phyloP scores from a whole-genome alignment of 1,140 invertebrate species.

The Pseudomyrmex pallidus region DNA sequence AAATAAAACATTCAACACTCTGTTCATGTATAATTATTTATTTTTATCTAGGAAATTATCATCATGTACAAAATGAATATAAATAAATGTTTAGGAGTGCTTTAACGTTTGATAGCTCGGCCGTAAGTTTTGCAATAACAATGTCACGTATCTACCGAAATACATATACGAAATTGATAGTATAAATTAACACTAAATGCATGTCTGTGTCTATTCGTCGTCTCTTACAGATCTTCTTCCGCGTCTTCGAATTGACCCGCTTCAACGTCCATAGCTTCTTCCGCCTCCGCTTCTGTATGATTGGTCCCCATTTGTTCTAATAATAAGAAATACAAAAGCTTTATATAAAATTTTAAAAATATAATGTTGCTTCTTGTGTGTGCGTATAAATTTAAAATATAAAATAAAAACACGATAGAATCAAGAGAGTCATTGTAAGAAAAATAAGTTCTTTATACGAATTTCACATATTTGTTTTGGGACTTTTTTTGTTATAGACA shows the following conservation, averaged over 20 bases:
- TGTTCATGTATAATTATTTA: constrained; percentile 75
- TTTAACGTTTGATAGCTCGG: constrained; percentile 70
- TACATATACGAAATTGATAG: constrained; percentile 72
- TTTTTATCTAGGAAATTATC: constrained; percentile 79
- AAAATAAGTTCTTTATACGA: too few species aligned
- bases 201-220: constrained; percentile 65
- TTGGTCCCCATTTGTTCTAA: constrained; percentile 78
- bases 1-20: constrained; percentile 38
- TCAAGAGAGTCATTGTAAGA: too few species aligned
- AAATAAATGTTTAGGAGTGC: constrained; percentile 81
- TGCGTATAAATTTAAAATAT: too few species aligned
- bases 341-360: neutral
- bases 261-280: constrained; percentile 85
- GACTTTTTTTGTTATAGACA: too few species aligned
- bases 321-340: constrained; percentile 4
- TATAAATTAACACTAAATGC: constrained; percentile 82
- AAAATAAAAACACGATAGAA: too few species aligned
- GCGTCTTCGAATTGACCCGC: constrained; percentile 87
- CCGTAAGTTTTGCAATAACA: constrained; percentile 68
- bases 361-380: too few species aligned
- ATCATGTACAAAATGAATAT: constrained; percentile 83
- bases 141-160: constrained; percentile 72
- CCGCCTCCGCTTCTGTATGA: constrained; percentile 79
- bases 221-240: constrained; percentile 83
- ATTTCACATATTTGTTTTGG: too few species aligned